phyloP scores from a whole-genome alignment of 1,140 invertebrate species.

The Zaprionus vittiger region DNA sequence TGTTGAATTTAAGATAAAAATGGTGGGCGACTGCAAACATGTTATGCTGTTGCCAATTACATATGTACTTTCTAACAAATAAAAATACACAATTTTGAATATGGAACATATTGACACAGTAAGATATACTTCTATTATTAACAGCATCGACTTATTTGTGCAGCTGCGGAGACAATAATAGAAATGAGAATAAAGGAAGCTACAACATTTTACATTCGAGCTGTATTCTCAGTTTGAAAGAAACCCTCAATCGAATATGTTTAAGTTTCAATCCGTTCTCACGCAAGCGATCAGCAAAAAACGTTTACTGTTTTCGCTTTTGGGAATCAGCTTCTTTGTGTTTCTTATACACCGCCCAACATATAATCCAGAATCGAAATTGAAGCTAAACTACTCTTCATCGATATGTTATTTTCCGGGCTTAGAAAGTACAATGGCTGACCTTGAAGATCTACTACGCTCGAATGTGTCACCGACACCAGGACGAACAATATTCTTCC shows the following conservation, averaged over 20 bases:
- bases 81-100: too few relatives aligned
- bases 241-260: neutral
- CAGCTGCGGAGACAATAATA: neutral
- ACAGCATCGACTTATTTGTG: neutral
- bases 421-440: neutral
- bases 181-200: too few relatives aligned
- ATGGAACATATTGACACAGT: too few relatives aligned
- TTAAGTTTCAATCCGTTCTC: neutral
- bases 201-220: too few relatives aligned
- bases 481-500: slow-evolving; percentile 86
- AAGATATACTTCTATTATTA: too few relatives aligned
- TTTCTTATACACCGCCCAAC: neutral
- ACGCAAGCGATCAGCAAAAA: neutral
- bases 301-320: neutral
- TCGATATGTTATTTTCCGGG: neutral
- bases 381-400: neutral
- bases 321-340: neutral
- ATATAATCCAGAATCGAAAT: neutral
- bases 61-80: too few relatives aligned
- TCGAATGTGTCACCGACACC: slow-evolving; percentile 68
- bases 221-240: neutral
- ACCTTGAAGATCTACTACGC: slow-evolving; percentile 61
- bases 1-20: too few relatives aligned
- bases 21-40: too few relatives aligned
- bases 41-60: too few relatives aligned